These are phyloP conservation scores for Alloscopus bannaensis DNA, from an alignment of 2,888 invertebrate species.

Conservation along the genomic window DNA sequence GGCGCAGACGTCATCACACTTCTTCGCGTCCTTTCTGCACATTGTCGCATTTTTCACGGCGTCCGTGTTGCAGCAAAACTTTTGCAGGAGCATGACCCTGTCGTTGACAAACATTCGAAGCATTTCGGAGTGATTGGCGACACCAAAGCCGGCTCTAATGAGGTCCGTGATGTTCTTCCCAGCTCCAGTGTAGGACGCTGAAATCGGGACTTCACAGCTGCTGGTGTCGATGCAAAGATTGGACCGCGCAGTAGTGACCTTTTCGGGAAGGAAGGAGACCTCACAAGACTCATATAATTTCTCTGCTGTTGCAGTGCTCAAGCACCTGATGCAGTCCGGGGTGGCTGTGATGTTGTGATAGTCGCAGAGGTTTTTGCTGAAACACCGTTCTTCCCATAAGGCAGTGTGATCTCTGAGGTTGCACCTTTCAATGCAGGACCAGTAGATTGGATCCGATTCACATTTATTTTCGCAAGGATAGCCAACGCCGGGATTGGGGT, in stretches of 20 bases:
- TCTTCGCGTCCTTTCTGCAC: neutral
- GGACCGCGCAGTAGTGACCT: neutral
- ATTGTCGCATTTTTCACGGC: constrained; percentile 1
- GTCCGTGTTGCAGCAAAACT: constrained; percentile 33
- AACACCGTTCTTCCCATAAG: constrained; percentile 1
- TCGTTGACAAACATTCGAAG: constrained; percentile 37
- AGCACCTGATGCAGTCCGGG: neutral
- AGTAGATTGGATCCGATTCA: constrained; percentile 45
- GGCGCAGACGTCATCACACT: constrained; percentile 24
- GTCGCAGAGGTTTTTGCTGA: neutral
- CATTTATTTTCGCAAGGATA: constrained; percentile 37
- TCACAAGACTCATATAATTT: constrained; percentile 15
- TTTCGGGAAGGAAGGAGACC: constrained; percentile 6
- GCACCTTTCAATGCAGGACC: constrained; percentile 40
- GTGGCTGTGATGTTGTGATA: no score
- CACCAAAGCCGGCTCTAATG: neutral
- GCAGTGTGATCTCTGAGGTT: constrained; percentile 22
- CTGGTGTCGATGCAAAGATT: constrained; percentile 27
- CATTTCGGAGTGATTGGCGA: neutral
- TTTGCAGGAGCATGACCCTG: constrained; percentile 27
- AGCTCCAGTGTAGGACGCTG: neutral
- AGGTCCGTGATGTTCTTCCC: no score
- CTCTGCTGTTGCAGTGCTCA: neutral
- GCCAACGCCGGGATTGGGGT: neutral
- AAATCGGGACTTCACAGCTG: neutral